These are phyloP conservation scores for Trachelus stipa DNA, from an alignment of 2,888 invertebrate species.

Conservation along the genomic window DNA sequence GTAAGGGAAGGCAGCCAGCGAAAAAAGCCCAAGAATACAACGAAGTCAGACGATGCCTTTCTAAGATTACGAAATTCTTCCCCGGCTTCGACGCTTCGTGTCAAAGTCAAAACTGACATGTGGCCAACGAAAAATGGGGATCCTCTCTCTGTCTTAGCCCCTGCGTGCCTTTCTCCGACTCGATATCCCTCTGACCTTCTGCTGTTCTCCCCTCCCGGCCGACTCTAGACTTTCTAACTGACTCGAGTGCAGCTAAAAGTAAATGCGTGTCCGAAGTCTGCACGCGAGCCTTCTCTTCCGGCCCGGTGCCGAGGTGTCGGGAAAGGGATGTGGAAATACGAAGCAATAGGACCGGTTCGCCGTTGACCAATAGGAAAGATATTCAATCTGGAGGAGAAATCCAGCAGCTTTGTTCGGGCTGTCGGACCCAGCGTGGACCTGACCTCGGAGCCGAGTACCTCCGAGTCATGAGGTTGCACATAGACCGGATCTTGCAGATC, in stretches of 20 bases:
- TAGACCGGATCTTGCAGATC: neutral
- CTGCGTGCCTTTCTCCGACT: neutral
- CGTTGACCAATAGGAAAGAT: neutral
- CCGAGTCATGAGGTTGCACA: neutral
- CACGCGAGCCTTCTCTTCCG: neutral
- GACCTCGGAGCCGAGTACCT: neutral
- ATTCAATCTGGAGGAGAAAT: neutral
- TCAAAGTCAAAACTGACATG: neutral
- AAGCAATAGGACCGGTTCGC: neutral
- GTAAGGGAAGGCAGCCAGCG: conserved; percentile 1
- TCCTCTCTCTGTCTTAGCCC: neutral
- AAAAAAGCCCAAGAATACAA: conserved; percentile 14
- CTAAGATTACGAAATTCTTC: conserved; percentile 43
- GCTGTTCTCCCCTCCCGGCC: too few species aligned
- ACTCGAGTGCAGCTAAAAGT: neutral
- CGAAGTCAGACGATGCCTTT: conserved; percentile 32
- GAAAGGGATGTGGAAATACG: neutral
- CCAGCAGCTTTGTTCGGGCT: neutral
- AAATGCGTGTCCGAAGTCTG: neutral
- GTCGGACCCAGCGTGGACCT: neutral
- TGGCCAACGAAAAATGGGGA: neutral
- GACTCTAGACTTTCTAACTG: neutral
- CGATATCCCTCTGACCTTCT: neutral
- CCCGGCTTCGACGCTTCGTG: neutral
- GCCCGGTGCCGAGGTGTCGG: neutral